Conservation (phyloP, 2,113 vertebrate species). For the Capreolus pygargus region DNA sequence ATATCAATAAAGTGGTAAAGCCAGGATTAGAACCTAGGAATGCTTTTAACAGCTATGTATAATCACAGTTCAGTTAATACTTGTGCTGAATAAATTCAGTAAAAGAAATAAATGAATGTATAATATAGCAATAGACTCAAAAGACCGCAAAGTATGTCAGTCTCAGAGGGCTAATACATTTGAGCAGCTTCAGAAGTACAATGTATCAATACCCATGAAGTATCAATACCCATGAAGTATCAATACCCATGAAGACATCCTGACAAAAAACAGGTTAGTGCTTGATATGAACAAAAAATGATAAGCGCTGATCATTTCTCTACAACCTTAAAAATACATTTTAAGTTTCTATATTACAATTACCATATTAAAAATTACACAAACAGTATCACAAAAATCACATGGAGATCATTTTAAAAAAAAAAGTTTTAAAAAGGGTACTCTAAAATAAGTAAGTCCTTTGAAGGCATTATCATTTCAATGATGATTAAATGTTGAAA, state of each 20-base stretch:
- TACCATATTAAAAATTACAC: not conserved
- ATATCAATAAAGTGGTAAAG: not conserved
- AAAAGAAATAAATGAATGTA: not conserved
- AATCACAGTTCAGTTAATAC: not conserved
- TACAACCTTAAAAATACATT: not conserved
- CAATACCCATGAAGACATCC: not conserved
- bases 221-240: not conserved
- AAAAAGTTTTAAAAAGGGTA: not conserved
- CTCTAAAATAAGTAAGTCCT: not conserved
- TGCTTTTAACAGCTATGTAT: not conserved
- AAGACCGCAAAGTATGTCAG: not conserved
- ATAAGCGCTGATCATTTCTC: not conserved
- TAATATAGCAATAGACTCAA: not conserved
- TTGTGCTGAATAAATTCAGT: not conserved
- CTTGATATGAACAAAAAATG: not conserved
- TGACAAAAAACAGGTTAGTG: not conserved
- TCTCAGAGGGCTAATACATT: not conserved
- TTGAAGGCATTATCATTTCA: not conserved
- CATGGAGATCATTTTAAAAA: not conserved
- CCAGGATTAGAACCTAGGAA: not conserved
- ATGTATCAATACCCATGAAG: not conserved
- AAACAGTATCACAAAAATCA: not conserved
- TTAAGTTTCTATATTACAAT: not conserved
- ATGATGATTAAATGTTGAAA: not conserved
- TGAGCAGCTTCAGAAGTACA: not conserved